Conservation (phyloP, 2,888 invertebrate genomes). For the Tachina fera region DNA sequence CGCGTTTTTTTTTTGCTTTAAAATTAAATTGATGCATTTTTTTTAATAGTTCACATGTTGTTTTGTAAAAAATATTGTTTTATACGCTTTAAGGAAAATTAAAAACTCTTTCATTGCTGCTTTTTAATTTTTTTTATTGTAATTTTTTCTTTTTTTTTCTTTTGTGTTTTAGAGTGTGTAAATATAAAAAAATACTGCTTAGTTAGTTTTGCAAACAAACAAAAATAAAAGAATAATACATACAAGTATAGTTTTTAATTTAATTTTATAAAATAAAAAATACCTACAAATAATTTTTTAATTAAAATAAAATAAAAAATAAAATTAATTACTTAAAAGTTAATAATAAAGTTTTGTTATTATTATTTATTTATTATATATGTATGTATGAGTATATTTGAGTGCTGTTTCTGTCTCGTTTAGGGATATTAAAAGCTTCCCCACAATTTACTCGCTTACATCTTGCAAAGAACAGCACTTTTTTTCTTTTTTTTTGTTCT, state of each 20-base stretch:
- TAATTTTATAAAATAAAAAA: constrained; percentile 29
- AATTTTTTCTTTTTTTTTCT: constrained; percentile 17
- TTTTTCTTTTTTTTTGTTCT: constrained; percentile 16
- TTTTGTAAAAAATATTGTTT: constrained; percentile 56
- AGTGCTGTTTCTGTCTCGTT: neutral
- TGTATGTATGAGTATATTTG: constrained; percentile 65
- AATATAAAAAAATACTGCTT: constrained; percentile 70
- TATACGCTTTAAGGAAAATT: constrained; percentile 31
- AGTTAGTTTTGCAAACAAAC: constrained; percentile 68
- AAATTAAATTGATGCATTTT: constrained; percentile 51
- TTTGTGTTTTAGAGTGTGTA: constrained; percentile 50
- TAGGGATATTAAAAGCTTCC: too few relatives aligned
- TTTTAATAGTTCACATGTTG: constrained; percentile 53
- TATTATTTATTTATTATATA: neutral
- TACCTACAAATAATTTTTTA: constrained; percentile 6
- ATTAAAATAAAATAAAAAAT: constrained; percentile 13
- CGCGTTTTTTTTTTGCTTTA: constrained; percentile 39
- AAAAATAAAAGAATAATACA: constrained; percentile 62
- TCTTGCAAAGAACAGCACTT: too few relatives aligned
- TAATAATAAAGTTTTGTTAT: constrained; percentile 33
- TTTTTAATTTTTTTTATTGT: constrained; percentile 9
- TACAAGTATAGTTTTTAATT: constrained; percentile 52
- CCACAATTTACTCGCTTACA: too few relatives aligned
- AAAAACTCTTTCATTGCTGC: constrained; percentile 24
- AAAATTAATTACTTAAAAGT: constrained; percentile 24